phyloP scores from a whole-genome alignment of 35 echinoderm and acorn worm species.

The Amphiura filiformis region DNA sequence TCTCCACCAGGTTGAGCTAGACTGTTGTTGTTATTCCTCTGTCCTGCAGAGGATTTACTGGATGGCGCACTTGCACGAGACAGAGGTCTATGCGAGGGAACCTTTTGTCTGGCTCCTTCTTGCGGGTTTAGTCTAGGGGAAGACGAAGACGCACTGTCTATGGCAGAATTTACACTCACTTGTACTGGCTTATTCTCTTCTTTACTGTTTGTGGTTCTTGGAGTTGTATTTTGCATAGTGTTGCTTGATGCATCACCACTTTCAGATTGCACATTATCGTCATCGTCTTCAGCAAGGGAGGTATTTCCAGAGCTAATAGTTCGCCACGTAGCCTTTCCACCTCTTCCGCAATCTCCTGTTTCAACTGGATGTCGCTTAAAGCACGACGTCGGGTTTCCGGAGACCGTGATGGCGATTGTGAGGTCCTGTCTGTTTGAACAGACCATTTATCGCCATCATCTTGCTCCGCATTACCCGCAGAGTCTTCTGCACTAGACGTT shows the following conservation, averaged over 20 bases:
- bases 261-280: background rate
- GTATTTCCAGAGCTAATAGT: conserved; percentile 23
- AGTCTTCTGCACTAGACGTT: too few species aligned
- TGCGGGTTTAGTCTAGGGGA: background rate
- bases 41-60: conserved; percentile 10
- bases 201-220: background rate
- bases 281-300: background rate
- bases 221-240: background rate
- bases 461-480: too few species aligned
- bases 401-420: background rate
- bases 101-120: background rate
- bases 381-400: conserved; percentile 38
- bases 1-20: conserved; percentile 26
- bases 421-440: background rate
- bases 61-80: background rate
- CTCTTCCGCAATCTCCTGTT: conserved; percentile 76
- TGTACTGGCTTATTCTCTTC: background rate
- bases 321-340: conserved; percentile 47
- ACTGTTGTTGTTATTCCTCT: conserved; percentile 65
- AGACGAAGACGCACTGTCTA: background rate
- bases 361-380: conserved; percentile 62
- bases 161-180: background rate
- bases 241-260: background rate
- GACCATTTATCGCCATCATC: too few species aligned
- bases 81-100: background rate